Evolutionary conservation across 2,888 invertebrate species (phyloP), one percentile per base, ranked within the genome.

Genomic region (Apodemia mormo): DNA sequence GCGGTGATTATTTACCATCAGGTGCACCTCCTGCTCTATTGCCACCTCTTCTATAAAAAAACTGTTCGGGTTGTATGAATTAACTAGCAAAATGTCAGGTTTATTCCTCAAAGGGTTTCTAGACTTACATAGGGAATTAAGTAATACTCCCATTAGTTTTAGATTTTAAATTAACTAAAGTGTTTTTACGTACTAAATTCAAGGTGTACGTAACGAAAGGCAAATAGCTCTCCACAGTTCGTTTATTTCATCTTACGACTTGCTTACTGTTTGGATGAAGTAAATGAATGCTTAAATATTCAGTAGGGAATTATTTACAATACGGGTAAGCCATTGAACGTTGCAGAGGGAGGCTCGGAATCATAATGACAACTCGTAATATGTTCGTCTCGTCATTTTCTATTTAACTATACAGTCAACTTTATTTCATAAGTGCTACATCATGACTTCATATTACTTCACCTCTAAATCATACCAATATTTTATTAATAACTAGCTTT

Each of bases 191-290:
- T 78, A 73, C 65, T 67, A 79, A 80, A 78, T 79, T 75, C 74
- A 73, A 76, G 77, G 75, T 77, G 77, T 80, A 61, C 33, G 6
- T 61, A 12, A 61, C 33, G 61, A 81, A 80, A 84, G 76, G 82
- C 85, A 86, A 87, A 87, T 85, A 85, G 76, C 80, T 74, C 30
- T 33, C 61, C 76, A 73, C 77, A 80, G 79, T 78, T 80, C 79
- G 84, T 85, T 85, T 83, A 82, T 79, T 79, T 79, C 80, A 67
- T 67, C 66, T 64, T 64, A 64, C 33, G 64, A 64, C 64, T 64
- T 64, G 37, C n/a, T 64, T 37, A 64, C 37, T 64, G 64, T 64
- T 64, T 37, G 37, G 64, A 33, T 37, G 64, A 64, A 64, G 37
- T 37, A 64, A 64, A 64, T 64, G 64, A 64, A 37, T 33, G 37